Evolutionary conservation across 1,140 invertebrate genomes (phyloP).

Genomic region (Lepidotrigona ventralis): DNA sequence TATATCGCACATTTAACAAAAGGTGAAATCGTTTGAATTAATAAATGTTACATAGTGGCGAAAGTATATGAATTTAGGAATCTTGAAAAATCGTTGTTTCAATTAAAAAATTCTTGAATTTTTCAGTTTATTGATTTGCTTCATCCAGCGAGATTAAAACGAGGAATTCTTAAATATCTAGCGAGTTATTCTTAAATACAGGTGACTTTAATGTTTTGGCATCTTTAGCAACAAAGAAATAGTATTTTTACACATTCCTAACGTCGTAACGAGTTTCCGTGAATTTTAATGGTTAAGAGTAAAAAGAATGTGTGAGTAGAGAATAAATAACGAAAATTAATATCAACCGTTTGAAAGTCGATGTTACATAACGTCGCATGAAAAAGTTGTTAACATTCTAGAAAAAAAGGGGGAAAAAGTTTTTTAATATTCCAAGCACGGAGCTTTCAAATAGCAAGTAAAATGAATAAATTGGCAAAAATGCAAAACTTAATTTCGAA

Average conservation of each 20-base stretch:
- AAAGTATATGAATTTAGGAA: not conserved
- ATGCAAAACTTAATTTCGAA: too few relatives aligned
- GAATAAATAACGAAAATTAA: not conserved
- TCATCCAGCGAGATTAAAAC: not conserved
- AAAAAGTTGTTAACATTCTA: too few relatives aligned
- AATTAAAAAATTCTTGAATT: too few relatives aligned
- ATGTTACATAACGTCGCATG: too few relatives aligned
- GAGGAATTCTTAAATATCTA: too few relatives aligned
- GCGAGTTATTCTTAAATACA: not conserved
- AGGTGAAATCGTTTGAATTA: not conserved
- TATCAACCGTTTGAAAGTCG: not conserved
- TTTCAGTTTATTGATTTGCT: not conserved
- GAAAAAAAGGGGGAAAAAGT: too few relatives aligned
- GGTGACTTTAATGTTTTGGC: not conserved
- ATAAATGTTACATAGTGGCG: not conserved
- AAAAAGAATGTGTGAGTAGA: not conserved
- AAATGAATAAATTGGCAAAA: too few relatives aligned
- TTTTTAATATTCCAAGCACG: too few relatives aligned
- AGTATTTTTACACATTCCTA: not conserved
- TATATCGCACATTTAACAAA: not conserved
- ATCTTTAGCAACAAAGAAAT: not conserved
- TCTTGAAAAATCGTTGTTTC: not conserved
- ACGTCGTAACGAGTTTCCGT: not conserved
- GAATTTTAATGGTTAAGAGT: not conserved
- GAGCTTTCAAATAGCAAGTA: too few relatives aligned